Percentiles rank a stretch among this genome's conserved stretches.
These are phyloP conservation scores for Anthonomus grandis DNA, from an alignment of 1,140 invertebrate species.

Conservation along the genomic window DNA sequence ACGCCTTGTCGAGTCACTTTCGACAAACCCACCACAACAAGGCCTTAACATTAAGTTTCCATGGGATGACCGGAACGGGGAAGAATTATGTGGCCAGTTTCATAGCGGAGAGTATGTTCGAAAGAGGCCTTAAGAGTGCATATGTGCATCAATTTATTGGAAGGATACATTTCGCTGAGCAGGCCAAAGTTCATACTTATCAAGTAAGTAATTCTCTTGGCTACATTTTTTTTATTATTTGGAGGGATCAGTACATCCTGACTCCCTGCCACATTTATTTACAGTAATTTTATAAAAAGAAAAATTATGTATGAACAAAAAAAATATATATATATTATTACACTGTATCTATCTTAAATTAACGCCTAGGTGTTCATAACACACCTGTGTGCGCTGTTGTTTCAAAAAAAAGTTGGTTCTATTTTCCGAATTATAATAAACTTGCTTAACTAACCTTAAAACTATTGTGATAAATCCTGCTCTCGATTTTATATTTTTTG, in stretches of 20 bases:
- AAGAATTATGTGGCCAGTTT: conserved; percentile 85
- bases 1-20: conserved; percentile 57
- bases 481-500: too few species aligned
- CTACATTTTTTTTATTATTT: conserved; percentile 9
- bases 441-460: too few species aligned
- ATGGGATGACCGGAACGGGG: conserved; percentile 78
- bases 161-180: conserved; percentile 71
- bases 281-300: background rate
- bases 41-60: conserved; percentile 71
- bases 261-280: background rate
- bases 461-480: too few species aligned
- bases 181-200: conserved; percentile 36
- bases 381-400: too few species aligned
- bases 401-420: too few species aligned
- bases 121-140: conserved; percentile 67
- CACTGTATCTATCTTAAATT: too few species aligned
- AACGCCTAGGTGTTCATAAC: too few species aligned
- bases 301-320: background rate
- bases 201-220: conserved; percentile 5
- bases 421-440: too few species aligned
- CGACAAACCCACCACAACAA: conserved; percentile 54
- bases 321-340: background rate
- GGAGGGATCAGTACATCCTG: conserved; percentile 38
- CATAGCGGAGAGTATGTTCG: conserved; percentile 74
- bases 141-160: conserved; percentile 82